These are phyloP conservation scores for Saccopteryx leptura DNA, from an alignment of 2,113 vertebrate species.

Conservation along the genomic window DNA sequence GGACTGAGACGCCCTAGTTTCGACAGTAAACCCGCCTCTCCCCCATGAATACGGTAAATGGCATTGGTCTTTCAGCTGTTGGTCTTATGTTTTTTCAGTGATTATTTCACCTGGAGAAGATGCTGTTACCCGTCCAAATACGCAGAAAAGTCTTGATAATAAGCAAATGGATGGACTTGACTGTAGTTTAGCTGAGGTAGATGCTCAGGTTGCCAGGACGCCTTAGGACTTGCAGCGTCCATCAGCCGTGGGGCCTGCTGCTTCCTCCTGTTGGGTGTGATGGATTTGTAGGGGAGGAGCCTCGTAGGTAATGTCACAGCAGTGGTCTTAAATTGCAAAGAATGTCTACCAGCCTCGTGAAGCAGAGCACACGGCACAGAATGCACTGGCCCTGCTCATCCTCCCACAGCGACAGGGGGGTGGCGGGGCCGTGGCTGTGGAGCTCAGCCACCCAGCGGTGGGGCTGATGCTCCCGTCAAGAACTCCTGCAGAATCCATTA, in stretches of 20 bases:
- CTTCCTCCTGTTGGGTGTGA: slow-evolving; percentile 66
- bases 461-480: slow-evolving; percentile 51
- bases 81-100: background rate
- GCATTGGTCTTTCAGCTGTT: background rate
- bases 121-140: background rate
- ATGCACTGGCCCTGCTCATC: slow-evolving; percentile 72
- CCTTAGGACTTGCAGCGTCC: background rate
- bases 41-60: background rate
- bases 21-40: background rate
- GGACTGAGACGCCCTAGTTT: background rate
- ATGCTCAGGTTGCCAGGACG: background rate
- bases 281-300: slow-evolving; percentile 67
- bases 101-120: background rate
- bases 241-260: background rate
- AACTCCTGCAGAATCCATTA: slow-evolving; percentile 66
- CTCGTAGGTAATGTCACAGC: slow-evolving; percentile 69
- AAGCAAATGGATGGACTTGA: background rate
- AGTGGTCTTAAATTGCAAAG: slow-evolving; percentile 78
- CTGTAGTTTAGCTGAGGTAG: background rate
- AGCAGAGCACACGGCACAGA: slow-evolving; percentile 67
- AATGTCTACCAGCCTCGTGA: slow-evolving; percentile 71
- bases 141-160: slow-evolving; percentile 23
- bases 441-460: slow-evolving; percentile 25
- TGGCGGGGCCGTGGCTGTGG: slow-evolving; percentile 58
- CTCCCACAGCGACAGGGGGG: background rate